phyloP scores from a whole-genome alignment of 2,113 vertebrate genomes.

The Illadopsis cleaveri region DNA sequence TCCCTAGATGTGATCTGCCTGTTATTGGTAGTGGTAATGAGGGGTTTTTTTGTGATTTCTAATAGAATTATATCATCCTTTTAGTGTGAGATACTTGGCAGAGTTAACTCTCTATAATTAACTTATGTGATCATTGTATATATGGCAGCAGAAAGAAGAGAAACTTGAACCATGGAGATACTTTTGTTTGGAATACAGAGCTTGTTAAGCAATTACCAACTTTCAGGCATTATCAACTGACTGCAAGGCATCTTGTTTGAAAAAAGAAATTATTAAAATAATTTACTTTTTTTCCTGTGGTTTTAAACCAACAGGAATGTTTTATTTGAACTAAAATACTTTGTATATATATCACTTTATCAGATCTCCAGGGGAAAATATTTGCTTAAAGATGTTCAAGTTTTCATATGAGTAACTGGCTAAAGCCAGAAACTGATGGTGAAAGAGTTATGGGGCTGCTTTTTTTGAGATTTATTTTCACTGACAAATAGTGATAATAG shows the following conservation, averaged over 20 bases:
- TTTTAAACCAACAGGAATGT: background rate
- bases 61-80: background rate
- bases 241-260: constrained; percentile 24
- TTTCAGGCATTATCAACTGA: constrained; percentile 21
- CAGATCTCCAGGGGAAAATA: background rate
- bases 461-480: background rate
- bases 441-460: background rate
- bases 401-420: background rate
- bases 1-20: background rate
- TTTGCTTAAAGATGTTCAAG: background rate
- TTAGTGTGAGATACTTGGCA: background rate
- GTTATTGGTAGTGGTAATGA: background rate
- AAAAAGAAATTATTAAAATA: constrained; percentile 26
- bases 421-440: background rate
- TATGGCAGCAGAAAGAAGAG: background rate
- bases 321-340: background rate
- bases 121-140: background rate
- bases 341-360: background rate
- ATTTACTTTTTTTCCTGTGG: background rate
- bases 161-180: constrained; percentile 2
- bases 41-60: background rate
- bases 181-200: constrained; percentile 33
- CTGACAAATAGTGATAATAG: background rate
- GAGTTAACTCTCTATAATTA: background rate
- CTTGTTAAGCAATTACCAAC: constrained; percentile 36